These are phyloP conservation scores for Hippocampus kuda DNA, from an alignment of 2,797 vertebrate genomes.

Conservation along the genomic window DNA sequence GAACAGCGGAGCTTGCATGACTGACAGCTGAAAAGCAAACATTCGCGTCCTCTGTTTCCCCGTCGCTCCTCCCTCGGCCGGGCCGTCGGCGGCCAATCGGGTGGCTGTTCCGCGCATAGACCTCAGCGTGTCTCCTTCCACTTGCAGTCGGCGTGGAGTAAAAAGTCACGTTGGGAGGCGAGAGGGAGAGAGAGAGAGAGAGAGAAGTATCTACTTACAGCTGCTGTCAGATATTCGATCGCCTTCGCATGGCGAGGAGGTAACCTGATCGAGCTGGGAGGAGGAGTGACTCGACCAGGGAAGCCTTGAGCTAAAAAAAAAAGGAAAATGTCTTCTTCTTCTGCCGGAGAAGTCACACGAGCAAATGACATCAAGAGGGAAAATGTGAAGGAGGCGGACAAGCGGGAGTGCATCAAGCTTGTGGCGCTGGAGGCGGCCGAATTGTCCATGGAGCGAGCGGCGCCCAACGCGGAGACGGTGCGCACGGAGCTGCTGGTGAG, in stretches of 20 bases:
- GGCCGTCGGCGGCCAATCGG: slow-evolving; percentile 72
- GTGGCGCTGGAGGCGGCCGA: slow-evolving; percentile 76
- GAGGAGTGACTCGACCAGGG: slow-evolving; percentile 77
- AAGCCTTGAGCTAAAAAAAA: slow-evolving; percentile 66
- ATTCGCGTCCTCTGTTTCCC: slow-evolving; percentile 45
- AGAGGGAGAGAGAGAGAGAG: slow-evolving; percentile 28
- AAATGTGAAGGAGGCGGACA: slow-evolving; percentile 80
- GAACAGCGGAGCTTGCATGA: slow-evolving; percentile 58
- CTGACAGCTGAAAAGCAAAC: slow-evolving; percentile 73
- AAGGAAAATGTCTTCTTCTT: slow-evolving; percentile 85
- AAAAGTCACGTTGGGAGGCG: slow-evolving; percentile 79
- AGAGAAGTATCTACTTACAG: slow-evolving; percentile 82
- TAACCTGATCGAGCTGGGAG: slow-evolving; percentile 90
- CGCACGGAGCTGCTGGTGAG: slow-evolving; percentile 81
- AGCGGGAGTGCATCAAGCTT: slow-evolving; percentile 77
- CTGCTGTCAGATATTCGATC: slow-evolving; percentile 86
- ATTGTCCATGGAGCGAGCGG: slow-evolving; percentile 79
- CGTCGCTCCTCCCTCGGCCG: slow-evolving; percentile 70
- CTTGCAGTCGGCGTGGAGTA: slow-evolving; percentile 82
- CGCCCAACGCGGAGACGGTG: slow-evolving; percentile 71
- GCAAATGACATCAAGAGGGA: slow-evolving; percentile 91
- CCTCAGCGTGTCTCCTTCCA: slow-evolving; percentile 68
- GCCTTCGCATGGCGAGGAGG: slow-evolving; percentile 89
- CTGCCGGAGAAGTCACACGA: slow-evolving; percentile 74
- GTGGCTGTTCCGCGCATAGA: slow-evolving; percentile 64